A percentile compares a stretch with the other conserved stretches of the same genome.
phyloP scores from a whole-genome alignment of 2,888 invertebrate species.

The Drosophila niveifrons region DNA sequence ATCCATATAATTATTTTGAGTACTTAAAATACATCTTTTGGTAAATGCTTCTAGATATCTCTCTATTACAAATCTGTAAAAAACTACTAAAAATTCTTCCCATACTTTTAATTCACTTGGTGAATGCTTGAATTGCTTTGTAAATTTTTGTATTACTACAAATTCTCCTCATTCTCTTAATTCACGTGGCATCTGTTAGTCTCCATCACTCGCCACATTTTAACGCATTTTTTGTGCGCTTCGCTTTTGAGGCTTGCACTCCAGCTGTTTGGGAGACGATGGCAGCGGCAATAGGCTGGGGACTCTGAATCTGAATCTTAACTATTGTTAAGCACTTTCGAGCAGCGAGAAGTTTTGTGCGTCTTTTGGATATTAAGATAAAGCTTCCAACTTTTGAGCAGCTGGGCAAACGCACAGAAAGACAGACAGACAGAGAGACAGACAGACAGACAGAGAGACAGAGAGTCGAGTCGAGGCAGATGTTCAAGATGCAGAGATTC shows the following conservation, averaged over 20 bases:
- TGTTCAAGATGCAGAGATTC: conserved; percentile 38
- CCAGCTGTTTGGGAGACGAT: conserved; percentile 16
- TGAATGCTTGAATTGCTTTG: too few species aligned
- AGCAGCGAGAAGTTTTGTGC: conserved; percentile 48
- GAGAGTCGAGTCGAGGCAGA: conserved; percentile 10
- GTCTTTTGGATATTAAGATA: conserved; percentile 58
- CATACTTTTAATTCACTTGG: not conserved
- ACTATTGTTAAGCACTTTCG: conserved; percentile 68
- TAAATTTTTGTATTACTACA: too few species aligned
- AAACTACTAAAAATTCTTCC: too few species aligned
- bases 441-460: not conserved
- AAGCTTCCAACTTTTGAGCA: conserved; percentile 57
- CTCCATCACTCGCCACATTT: not conserved
- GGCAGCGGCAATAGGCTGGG: conserved; percentile 7
- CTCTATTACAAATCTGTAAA: too few species aligned
- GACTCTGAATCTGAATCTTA: conserved; percentile 41
- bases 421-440: not conserved
- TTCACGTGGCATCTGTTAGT: conserved; percentile 3
- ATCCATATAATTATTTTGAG: too few species aligned
- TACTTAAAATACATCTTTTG: too few species aligned
- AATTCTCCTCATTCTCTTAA: too few species aligned
- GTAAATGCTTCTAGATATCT: too few species aligned
- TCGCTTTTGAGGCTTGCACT: not conserved
- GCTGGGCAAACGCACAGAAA: not conserved
- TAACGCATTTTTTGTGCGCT: not conserved